Evolutionary conservation across 1,140 invertebrate species (phyloP).

Genomic region (Caenorhabditis tropicalis): DNA sequence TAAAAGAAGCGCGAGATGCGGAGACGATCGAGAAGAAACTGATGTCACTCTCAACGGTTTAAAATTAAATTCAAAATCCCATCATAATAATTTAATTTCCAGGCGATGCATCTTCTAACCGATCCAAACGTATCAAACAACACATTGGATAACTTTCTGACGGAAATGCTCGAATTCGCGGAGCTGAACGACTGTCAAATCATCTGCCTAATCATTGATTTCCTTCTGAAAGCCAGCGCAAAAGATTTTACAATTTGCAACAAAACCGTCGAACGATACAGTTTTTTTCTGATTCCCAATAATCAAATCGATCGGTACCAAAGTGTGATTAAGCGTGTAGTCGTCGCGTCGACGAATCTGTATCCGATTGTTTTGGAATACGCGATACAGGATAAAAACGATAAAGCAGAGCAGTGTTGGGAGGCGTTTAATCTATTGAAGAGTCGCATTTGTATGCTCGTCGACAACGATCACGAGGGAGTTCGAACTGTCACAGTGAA

Average conservation of each 20-base stretch:
- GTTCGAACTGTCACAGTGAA: not conserved
- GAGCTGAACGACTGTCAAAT: not conserved
- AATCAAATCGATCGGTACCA: not conserved
- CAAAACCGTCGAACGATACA: constrained; percentile 22
- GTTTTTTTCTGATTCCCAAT: constrained; percentile 1
- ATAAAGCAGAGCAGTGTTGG: not conserved
- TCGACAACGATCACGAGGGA: not conserved
- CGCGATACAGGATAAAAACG: constrained; percentile 13
- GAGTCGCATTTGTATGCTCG: not conserved
- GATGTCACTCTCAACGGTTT: not conserved
- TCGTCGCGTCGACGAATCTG: constrained; percentile 1
- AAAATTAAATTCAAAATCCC: not conserved
- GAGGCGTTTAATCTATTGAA: constrained; percentile 15
- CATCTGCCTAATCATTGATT: constrained; percentile 8
- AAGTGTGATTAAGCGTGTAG: constrained; percentile 29
- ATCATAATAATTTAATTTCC: not conserved
- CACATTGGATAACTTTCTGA: constrained; percentile 4
- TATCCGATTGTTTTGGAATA: constrained; percentile 3
- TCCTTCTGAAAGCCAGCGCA: constrained; percentile 2
- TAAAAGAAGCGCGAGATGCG: constrained; percentile 6
- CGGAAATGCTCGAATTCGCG: constrained; percentile 19
- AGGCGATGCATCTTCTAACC: constrained; percentile 12
- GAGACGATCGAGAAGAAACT: not conserved
- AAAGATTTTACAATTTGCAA: constrained; percentile 26
- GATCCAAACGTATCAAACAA: not conserved